Base-by-base conservation (phyloP, 2,113 vertebrate species). In the Hippocampus abdominalis region DNA sequence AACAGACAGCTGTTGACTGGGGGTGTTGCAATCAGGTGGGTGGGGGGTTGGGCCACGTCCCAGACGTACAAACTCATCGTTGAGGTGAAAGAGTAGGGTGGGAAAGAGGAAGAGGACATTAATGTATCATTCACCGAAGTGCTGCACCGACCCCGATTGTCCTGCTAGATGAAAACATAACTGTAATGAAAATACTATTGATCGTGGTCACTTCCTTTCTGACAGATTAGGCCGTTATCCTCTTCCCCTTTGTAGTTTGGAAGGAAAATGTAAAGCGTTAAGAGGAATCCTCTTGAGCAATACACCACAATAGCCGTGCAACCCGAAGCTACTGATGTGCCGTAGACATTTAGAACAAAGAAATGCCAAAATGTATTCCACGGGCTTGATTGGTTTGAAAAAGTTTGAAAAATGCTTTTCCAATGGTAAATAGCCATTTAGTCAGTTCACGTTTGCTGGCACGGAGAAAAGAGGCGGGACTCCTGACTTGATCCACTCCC, bases 151-250 rank as follows among this genome's bases (percentile, higher is more conserved):
- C 79, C 68, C 77, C 56, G 74, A 77, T 83, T 81, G 76, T 53
- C 16, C 81, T 84, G 88, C 89, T 84, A 84, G 80, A 91, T 90
- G 84, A 90, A 93, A 91, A 91, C 84, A 84, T 86, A 91, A 88
- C 86, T 76, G 87, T 90, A 91, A 92, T 92, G 90, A 92, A 92
- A 93, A 90, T 88, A 78, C 81, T 84, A 92, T 91, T 68, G 91
- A 93, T 91, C 77, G 70, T 64, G 66, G 77, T 84, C 76, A 75
- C 87, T 89, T 90, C 83, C 88, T 88, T 85, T 90, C 80, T 89
- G 90, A 92, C 77, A 88, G 85, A 92, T 89, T 86, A 86, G 74
- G 76, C 78, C 83, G 79, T 87, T 86, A 85, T 88, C 40, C 79
- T 75, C 73, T 82, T 79, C 59, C 71, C 77, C 73, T 80, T 57